Conservation (phyloP, 2,888 invertebrate species). For the Temnothorax unifasciatus region DNA sequence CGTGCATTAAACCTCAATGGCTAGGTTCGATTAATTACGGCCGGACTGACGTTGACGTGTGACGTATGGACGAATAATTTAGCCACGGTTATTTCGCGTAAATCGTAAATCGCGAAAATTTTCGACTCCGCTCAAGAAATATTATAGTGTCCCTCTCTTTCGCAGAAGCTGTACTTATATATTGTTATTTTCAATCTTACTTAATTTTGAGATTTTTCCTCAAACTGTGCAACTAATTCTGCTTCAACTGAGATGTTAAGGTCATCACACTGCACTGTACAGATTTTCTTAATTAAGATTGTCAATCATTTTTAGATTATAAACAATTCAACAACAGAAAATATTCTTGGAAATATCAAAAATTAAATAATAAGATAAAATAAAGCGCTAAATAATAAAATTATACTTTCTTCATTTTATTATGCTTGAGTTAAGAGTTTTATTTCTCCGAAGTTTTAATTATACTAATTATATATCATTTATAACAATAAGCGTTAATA, state of each 20-base stretch:
- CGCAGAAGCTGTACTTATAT: not conserved
- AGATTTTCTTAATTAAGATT: not conserved
- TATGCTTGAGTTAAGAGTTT: not conserved
- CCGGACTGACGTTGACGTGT: conserved; percentile 43
- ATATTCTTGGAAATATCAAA: not conserved
- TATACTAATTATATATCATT: not conserved
- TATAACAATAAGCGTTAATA: not conserved
- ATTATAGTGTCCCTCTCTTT: not conserved
- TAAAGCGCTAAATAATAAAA: not conserved
- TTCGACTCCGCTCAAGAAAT: not conserved
- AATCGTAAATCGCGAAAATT: conserved; percentile 7
- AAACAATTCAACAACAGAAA: not conserved
- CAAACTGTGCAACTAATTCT: not conserved
- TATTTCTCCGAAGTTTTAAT: not conserved
- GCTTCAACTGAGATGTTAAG: not conserved
- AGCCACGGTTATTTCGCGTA: not conserved
- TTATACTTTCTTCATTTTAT: not conserved
- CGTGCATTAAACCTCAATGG: conserved; percentile 52
- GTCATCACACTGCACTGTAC: not conserved
- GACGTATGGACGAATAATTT: conserved; percentile 23
- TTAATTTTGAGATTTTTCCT: not conserved
- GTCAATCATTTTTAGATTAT: not conserved
- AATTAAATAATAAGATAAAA: conserved; percentile 2
- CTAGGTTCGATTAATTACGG: conserved; percentile 49
- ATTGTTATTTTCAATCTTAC: not conserved